Evolutionary conservation across 2,888 invertebrate genomes (phyloP).

Genomic region (Hydrotaea cyrtoneurina): DNA sequence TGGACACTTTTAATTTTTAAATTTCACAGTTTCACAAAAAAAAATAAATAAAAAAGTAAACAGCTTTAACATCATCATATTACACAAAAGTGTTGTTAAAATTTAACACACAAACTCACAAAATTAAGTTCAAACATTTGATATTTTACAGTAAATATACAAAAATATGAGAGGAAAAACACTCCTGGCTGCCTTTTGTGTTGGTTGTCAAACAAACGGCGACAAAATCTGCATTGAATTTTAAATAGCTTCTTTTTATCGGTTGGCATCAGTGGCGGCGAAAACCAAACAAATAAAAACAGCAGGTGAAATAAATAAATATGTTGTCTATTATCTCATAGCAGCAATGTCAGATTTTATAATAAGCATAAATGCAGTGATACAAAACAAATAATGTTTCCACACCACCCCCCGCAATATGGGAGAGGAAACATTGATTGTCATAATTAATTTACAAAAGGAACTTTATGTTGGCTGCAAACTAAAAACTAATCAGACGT

Average conservation of each 20-base stretch:
- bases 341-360: conserved; percentile 16
- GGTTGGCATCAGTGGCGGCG: not conserved
- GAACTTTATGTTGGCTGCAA: conserved; percentile 22
- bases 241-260: conserved; percentile 43
- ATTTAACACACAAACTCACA: too few relatives aligned
- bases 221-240: conserved; percentile 38
- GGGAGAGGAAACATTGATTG: conserved; percentile 15
- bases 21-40: conserved; percentile 24
- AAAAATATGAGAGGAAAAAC: not conserved
- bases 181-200: not conserved
- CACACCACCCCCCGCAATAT: too few relatives aligned
- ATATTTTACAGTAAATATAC: not conserved
- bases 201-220: not conserved
- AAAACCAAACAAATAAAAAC: conserved; percentile 4
- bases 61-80: not conserved
- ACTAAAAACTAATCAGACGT: too few relatives aligned
- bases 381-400: too few relatives aligned
- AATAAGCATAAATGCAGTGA: too few relatives aligned
- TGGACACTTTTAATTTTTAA: not conserved
- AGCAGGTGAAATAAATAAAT: conserved; percentile 12
- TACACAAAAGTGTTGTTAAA: not conserved
- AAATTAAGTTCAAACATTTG: not conserved
- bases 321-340: conserved; percentile 16
- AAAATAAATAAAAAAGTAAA: too few relatives aligned
- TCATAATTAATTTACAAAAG: conserved; percentile 62